Evolutionary conservation across 2,888 invertebrate species (phyloP), one percentile per base, ranked within the genome.

Genomic region (Tetrapedia diversipes): DNA sequence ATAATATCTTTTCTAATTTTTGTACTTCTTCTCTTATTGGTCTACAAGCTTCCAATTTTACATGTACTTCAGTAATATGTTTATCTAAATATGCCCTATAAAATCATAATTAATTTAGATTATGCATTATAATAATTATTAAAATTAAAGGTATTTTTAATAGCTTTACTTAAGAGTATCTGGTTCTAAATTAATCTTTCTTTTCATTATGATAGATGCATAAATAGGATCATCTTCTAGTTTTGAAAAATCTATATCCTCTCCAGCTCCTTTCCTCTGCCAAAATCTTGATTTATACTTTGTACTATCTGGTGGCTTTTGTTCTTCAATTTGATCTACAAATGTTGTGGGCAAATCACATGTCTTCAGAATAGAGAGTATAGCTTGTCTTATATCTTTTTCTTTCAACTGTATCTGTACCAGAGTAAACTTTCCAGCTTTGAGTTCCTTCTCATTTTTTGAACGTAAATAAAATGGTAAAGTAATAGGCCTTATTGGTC

Each of bases 341-440:
- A 97, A 97, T 51, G 96, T 95, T n/a, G 98, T 97, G 6, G 98
- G 94, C 77, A 98, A 94, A 90, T 96, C 94, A 92, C 97, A 98
- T 37, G 96, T 94, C 89, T 95, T 95, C 75, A 98, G 92, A 80
- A 98, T 94, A 49, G 95, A 95, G 10, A 95, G 93, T 45, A 98
- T 95, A 8, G 95, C 94, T 86, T 95, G 95, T 72, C 95, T 94
- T 57, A 97, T 92, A 92, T 95, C 94, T 77, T 92, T 93, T 43
- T 95, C 94, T 72, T 94, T 94, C 77, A 98, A 91, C 64, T 94
- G 93, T 73, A 98, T 95, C 87, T 95, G 95, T 0, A 98, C 95
- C 77, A 95, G 90, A 85, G 95, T 95, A 84, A 97, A 96, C 77
- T 94, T 93, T 80, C 95, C 95, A 94, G 92, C 91, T 68, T 86